Base-by-base conservation (phyloP, 1,140 invertebrate species). In the Papilio aristodemus region DNA sequence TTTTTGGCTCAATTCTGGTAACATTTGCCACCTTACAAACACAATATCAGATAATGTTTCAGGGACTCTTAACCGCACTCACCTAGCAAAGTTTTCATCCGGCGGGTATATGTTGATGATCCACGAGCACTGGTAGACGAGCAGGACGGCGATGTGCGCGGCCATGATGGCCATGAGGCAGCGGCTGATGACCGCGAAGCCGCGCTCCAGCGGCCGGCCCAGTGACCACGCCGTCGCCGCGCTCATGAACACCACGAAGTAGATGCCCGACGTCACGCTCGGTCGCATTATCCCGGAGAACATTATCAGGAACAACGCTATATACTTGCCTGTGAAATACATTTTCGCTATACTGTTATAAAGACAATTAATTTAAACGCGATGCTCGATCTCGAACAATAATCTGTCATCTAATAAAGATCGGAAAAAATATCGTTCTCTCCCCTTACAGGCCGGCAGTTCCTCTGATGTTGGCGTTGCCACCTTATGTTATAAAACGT, bases 221-320 rank as follows among this genome's bases (percentile, higher is more conserved):
- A 95, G 95, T 14, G 97, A 95, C 96, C 98, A 98, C 92, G 96
- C 97, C 0, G 97, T 98, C 13, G 96, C 95, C 6, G 96, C 93
- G 27, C 93, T 93, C 75, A 99, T 91, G 86, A 99, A 99, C 13
- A 95, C 93, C 13, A 97, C 75, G 89, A 97, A 98, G 89, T 99
- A 98, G 38, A 98, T 93, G 10, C 94, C 95, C 37, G 95, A 95
- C 2, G 95, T 94, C 6, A 97, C 91, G 17, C 96, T 97, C 4
- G 97, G 96, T 58, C 94, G 93, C 78, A 97, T 85, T 50, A 96
- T 94, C 0, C 96, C 96, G 14, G 95, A 94, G 72, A 96, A 93
- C 87, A 96, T 97, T 67, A 97, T 89, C 7, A 95, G 93, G 32
- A 94, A 93, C 41, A 97, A 85, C 13, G 94, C 94, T 11, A 95